Percentiles rank a stretch among this genome's conserved stretches.
Evolutionary conservation across 2,888 invertebrate species (phyloP).

Genomic region (Phaedon cochleariae): DNA sequence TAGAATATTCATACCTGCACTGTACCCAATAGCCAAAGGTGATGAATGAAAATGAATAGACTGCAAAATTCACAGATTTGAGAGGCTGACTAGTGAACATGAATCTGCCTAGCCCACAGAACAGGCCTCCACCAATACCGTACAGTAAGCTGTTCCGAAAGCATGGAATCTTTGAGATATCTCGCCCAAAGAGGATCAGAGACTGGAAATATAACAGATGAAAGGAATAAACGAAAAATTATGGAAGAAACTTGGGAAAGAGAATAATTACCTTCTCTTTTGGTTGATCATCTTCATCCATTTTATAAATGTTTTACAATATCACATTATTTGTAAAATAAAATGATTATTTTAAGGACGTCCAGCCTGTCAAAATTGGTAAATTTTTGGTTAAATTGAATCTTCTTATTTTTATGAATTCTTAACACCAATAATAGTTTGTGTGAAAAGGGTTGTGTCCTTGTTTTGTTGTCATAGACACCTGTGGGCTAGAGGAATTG

Average conservation of each 20-base stretch:
- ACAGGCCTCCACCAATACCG: slow-evolving; percentile 76
- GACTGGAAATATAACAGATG: slow-evolving; percentile 64
- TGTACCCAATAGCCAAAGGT: slow-evolving; percentile 75
- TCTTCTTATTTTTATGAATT: no score
- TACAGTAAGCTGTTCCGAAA: slow-evolving; percentile 80
- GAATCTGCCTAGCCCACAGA: slow-evolving; percentile 73
- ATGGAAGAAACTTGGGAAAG: no score
- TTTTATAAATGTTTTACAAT: not conserved
- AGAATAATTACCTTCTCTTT: not conserved
- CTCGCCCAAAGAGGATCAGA: slow-evolving; percentile 73
- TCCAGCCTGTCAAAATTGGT: no score
- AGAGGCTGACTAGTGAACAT: slow-evolving; percentile 76
- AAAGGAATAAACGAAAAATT: not conserved
- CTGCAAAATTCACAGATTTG: slow-evolving; percentile 71
- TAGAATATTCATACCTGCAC: slow-evolving; percentile 76
- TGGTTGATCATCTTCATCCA: not conserved
- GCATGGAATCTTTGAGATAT: slow-evolving; percentile 80
- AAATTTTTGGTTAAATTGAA: no score
- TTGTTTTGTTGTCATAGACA: no score
- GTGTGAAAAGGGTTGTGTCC: no score
- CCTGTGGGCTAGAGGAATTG: no score
- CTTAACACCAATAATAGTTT: no score
- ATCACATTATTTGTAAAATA: no score
- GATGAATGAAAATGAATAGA: slow-evolving; percentile 71
- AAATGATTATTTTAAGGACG: no score